Conservation (phyloP, 1,140 invertebrate species). For the Drosophila melanica region DNA sequence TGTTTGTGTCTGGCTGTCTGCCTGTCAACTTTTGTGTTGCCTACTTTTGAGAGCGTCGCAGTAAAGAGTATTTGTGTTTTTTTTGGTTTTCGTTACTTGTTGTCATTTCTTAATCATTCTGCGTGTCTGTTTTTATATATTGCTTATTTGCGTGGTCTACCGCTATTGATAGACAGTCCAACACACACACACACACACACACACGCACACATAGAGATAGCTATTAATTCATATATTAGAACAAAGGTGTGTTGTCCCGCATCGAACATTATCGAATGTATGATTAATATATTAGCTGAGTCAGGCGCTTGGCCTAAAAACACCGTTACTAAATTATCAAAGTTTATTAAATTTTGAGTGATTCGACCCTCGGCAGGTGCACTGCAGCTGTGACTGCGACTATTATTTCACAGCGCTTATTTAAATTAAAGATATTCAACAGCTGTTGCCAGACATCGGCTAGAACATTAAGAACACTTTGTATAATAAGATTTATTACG, state of each 20-base stretch:
- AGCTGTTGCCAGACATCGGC: neutral
- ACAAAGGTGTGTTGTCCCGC: slow-evolving; percentile 20
- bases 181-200: neutral
- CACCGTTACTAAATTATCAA: slow-evolving; percentile 6
- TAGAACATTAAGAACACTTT: neutral
- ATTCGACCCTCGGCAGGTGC: neutral
- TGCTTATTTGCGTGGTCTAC: slow-evolving; percentile 60
- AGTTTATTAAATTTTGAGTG: slow-evolving; percentile 15
- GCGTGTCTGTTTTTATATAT: slow-evolving; percentile 53
- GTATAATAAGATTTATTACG: too few species aligned
- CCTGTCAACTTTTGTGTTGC: slow-evolving; percentile 35
- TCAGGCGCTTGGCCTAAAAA: neutral
- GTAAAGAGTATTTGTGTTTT: slow-evolving; percentile 20
- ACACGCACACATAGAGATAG: neutral
- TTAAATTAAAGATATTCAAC: neutral
- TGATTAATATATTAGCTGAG: slow-evolving; percentile 23
- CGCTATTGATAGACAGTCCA: slow-evolving; percentile 44
- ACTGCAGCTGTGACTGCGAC: slow-evolving; percentile 13
- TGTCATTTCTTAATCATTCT: slow-evolving; percentile 37
- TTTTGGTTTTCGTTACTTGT: neutral
- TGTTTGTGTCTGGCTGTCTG: slow-evolving; percentile 4
- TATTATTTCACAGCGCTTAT: slow-evolving; percentile 15
- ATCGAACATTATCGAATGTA: slow-evolving; percentile 2
- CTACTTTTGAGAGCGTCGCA: slow-evolving; percentile 35
- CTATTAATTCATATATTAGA: neutral